Conservation (phyloP, 1,140 invertebrate species). For the Aradophagus sp. region DNA sequence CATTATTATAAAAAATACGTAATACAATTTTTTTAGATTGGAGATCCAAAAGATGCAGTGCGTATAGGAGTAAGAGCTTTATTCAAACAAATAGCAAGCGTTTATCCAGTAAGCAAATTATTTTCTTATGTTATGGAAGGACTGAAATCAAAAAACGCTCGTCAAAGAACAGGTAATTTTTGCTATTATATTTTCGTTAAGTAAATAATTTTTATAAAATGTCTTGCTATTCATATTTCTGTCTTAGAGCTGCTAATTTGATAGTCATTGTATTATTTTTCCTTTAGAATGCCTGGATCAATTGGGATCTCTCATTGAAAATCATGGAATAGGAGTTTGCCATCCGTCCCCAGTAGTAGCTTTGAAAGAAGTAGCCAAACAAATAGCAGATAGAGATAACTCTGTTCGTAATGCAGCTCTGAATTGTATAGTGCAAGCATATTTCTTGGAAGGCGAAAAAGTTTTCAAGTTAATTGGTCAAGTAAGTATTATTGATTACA, state of each 20-base stretch:
- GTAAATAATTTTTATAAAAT: too few relatives aligned
- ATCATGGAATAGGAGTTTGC: slow-evolving; percentile 89
- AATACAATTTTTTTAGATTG: slow-evolving; percentile 84
- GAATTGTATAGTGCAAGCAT: slow-evolving; percentile 94
- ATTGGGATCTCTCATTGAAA: slow-evolving; percentile 89
- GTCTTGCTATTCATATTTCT: too few relatives aligned
- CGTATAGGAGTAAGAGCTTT: slow-evolving; percentile 90
- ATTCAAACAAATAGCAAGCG: slow-evolving; percentile 87
- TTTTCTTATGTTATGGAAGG: slow-evolving; percentile 95
- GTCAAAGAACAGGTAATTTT: slow-evolving; percentile 86
- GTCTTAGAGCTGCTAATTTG: too few relatives aligned
- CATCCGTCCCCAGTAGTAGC: slow-evolving; percentile 84
- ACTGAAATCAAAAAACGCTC: slow-evolving; percentile 95
- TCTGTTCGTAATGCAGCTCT: slow-evolving; percentile 96
- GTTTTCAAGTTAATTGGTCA: slow-evolving; percentile 94
- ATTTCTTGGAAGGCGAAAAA: slow-evolving; percentile 91
- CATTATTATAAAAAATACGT: too few relatives aligned
- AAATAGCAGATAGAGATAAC: slow-evolving; percentile 97
- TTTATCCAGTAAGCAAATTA: slow-evolving; percentile 93
- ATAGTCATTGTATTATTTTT: not conserved
- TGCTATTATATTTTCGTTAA: too few relatives aligned
- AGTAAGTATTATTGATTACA: slow-evolving; percentile 74
- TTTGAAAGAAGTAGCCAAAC: slow-evolving; percentile 94
- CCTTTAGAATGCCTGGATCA: slow-evolving; percentile 92
- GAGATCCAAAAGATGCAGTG: slow-evolving; percentile 96